Evolutionary conservation across 30 jellyfish, hydroid and myxozoan species (phyloP).

Genomic region (Morbakka virulenta): DNA sequence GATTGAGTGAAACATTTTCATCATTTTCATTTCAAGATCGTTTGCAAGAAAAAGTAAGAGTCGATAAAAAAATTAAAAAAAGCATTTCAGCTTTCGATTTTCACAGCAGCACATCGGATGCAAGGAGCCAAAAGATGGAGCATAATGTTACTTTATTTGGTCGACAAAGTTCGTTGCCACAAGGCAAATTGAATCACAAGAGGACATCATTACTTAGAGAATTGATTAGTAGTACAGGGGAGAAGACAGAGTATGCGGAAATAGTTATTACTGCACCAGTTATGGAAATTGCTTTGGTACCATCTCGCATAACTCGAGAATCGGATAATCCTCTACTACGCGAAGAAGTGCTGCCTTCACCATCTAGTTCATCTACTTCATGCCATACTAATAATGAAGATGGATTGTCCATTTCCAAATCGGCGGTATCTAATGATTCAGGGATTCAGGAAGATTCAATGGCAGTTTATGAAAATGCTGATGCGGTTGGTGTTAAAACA

Average conservation of each 20-base stretch:
- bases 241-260: conserved; percentile 80
- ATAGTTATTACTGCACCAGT: conserved; percentile 58
- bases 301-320: conserved; percentile 82
- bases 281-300: conserved; percentile 49
- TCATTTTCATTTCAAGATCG: background rate
- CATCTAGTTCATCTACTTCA: conserved; percentile 41
- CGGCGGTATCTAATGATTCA: conserved; percentile 59
- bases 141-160: too few species aligned
- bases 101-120: background rate
- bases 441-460: conserved; percentile 57
- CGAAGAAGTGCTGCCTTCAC: conserved; percentile 64
- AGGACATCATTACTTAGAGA: background rate
- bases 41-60: background rate
- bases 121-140: background rate
- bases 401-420: conserved; percentile 17
- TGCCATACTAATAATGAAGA: conserved; percentile 43
- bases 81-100: background rate
- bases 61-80: background rate
- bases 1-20: background rate
- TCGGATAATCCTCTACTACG: conserved; percentile 87
- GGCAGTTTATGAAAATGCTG: conserved; percentile 39
- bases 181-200: background rate
- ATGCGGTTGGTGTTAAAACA: background rate
- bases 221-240: background rate
- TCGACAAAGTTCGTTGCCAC: background rate